These are phyloP conservation scores for Myiothlypis chrysogaster DNA, from an alignment of 2,797 vertebrate genomes.

Conservation along the genomic window DNA sequence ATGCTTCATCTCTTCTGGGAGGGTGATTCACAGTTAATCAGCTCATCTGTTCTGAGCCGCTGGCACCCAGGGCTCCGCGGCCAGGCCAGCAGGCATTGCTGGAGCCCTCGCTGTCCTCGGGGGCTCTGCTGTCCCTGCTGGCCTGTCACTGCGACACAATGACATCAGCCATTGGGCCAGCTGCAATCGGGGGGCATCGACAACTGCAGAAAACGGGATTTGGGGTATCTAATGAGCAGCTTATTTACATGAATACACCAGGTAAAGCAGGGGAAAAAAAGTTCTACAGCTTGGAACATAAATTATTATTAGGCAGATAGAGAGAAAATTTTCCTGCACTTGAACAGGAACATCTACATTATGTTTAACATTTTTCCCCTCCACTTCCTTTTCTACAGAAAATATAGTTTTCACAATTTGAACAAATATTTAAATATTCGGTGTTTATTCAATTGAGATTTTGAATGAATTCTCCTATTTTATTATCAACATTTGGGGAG, in stretches of 20 bases:
- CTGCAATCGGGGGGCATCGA: constrained; percentile 55
- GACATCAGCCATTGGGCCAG: constrained; percentile 51
- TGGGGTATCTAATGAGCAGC: constrained; percentile 59
- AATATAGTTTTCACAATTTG: neutral
- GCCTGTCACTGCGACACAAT: constrained; percentile 28
- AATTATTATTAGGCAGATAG: constrained; percentile 46
- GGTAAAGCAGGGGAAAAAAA: neutral
- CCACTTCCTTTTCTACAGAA: neutral
- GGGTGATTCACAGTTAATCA: constrained; percentile 20
- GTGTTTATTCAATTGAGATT: neutral
- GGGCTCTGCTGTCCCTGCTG: neutral
- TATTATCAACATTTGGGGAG: neutral
- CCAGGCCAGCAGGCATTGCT: constrained; percentile 13
- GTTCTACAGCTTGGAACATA: constrained; percentile 49
- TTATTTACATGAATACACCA: constrained; percentile 68
- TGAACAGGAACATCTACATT: neutral
- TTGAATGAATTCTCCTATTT: neutral
- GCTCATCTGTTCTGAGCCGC: constrained; percentile 4
- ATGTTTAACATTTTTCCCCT: neutral
- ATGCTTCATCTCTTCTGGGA: constrained; percentile 42
- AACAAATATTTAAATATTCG: neutral
- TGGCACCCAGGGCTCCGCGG: neutral
- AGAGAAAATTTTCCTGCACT: neutral
- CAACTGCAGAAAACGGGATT: constrained; percentile 54
- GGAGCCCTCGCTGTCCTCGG: neutral